phyloP scores from a whole-genome alignment of 2,113 vertebrate species.

The Lathamus discolor region DNA sequence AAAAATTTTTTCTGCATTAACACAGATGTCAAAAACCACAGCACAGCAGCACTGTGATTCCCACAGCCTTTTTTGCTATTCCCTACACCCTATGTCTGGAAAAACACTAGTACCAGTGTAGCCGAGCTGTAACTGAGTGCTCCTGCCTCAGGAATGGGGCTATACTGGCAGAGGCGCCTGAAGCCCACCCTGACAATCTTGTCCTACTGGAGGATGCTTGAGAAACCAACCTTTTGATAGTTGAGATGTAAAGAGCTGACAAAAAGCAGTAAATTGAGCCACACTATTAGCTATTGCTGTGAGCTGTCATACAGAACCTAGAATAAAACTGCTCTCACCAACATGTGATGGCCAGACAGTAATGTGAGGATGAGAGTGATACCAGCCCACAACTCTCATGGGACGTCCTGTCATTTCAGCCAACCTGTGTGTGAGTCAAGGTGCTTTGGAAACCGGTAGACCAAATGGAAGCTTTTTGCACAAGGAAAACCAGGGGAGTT shows the following conservation, averaged over 20 bases:
- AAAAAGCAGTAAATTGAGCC: background rate
- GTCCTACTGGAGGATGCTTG: accelerated
- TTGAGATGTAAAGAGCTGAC: background rate
- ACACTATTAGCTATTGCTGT: background rate
- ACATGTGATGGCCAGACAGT: conserved; percentile 98
- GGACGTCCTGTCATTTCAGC: conserved; percentile 90
- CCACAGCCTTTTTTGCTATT: background rate
- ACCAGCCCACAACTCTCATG: conserved; percentile 98
- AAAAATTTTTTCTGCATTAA: background rate
- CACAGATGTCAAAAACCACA: background rate
- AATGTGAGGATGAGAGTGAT: conserved; percentile 98
- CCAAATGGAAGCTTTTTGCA: background rate
- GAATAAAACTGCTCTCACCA: conserved; percentile 70
- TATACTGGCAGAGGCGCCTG: background rate
- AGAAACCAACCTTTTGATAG: background rate
- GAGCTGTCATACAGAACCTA: background rate
- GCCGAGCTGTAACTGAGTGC: background rate
- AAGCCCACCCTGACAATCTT: background rate
- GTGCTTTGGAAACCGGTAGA: background rate
- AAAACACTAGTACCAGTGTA: background rate
- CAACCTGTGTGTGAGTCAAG: conserved; percentile 84
- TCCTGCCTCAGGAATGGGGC: background rate
- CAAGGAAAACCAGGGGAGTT: background rate
- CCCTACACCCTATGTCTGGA: background rate
- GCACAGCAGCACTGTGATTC: background rate